Conservation (phyloP, 1,140 invertebrate species). For the Procambarus virginalis region DNA sequence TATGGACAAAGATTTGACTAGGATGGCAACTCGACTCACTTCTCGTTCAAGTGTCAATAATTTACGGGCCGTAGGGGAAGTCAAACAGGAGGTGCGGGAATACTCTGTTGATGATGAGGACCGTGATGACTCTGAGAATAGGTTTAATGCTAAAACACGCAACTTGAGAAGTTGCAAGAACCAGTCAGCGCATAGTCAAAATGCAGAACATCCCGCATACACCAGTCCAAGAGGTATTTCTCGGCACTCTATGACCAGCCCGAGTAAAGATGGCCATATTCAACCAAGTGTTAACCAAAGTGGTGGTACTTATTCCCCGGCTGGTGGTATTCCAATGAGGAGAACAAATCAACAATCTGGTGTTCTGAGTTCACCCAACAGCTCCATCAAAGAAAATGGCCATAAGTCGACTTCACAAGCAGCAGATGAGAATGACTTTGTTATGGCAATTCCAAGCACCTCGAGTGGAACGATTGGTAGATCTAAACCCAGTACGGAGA, state of each 20-base stretch:
- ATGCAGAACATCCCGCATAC: background rate
- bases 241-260: background rate
- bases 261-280: background rate
- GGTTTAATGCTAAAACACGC: background rate
- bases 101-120: background rate
- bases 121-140: background rate
- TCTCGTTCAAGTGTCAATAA: background rate
- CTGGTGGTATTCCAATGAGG: background rate
- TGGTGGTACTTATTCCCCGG: background rate
- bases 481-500: background rate
- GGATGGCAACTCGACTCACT: background rate
- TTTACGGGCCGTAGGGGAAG: background rate
- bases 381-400: slow-evolving; percentile 1
- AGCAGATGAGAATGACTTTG: background rate
- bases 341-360: background rate
- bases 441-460: slow-evolving; percentile 8
- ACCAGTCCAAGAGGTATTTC: background rate
- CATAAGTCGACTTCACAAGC: background rate
- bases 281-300: background rate
- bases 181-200: background rate
- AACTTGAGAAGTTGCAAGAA: background rate
- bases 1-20: background rate
- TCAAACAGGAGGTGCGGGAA: background rate
- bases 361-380: background rate
- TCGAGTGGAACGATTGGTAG: background rate